Evolutionary conservation across 2,113 vertebrate genomes (phyloP).

Genomic region (Meriones unguiculatus): DNA sequence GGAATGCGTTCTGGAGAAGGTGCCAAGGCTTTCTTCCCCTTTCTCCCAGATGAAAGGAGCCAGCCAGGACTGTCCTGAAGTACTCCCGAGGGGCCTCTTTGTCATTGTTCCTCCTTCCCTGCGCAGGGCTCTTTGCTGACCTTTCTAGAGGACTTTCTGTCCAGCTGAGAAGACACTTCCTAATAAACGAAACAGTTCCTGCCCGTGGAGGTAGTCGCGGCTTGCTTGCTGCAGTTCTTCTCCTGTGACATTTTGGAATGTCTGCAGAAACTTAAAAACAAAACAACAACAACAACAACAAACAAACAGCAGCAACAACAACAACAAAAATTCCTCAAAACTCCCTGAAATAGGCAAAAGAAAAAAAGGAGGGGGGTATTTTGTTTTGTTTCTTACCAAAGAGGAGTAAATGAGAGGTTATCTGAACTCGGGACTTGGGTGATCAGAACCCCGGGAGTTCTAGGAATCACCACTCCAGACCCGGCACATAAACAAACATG

Average conservation of each 20-base stretch:
- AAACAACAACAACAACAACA: not conserved
- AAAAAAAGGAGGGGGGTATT: slow-evolving; percentile 66
- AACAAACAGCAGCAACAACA: not conserved
- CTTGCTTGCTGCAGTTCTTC: slow-evolving; percentile 77
- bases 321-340: slow-evolving; percentile 10
- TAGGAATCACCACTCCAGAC: slow-evolving; percentile 66
- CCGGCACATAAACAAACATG: slow-evolving; percentile 62
- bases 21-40: slow-evolving; percentile 70
- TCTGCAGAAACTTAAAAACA: slow-evolving; percentile 76
- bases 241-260: slow-evolving; percentile 81
- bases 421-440: slow-evolving; percentile 67
- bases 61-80: slow-evolving; percentile 71
- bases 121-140: slow-evolving; percentile 69
- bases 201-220: slow-evolving; percentile 72
- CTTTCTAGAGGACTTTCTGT: slow-evolving; percentile 79
- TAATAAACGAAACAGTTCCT: slow-evolving; percentile 63
- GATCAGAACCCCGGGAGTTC: slow-evolving; percentile 72
- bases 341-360: slow-evolving; percentile 56
- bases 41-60: slow-evolving; percentile 75
- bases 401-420: slow-evolving; percentile 48
- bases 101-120: slow-evolving; percentile 75
- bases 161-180: slow-evolving; percentile 79
- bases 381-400: slow-evolving; percentile 38
- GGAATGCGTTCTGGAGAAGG: slow-evolving; percentile 65
- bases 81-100: slow-evolving; percentile 73